A percentile compares a stretch with the other conserved stretches of the same genome.
Conservation (phyloP, 2,888 invertebrate genomes). For the Agonopterix subpropinquella region DNA sequence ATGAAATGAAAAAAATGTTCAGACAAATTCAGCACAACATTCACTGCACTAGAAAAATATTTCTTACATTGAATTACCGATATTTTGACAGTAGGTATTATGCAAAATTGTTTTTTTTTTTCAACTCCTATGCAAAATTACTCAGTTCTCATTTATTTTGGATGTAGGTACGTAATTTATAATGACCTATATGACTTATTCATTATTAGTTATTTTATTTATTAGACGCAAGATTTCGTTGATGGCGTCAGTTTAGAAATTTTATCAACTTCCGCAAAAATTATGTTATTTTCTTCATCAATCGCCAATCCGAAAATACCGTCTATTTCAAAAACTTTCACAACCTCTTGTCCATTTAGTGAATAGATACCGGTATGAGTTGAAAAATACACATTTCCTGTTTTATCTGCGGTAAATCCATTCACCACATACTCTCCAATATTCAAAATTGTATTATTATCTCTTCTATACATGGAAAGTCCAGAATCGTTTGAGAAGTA, state of each 20-base stretch:
- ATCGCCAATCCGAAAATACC: conserved; percentile 5
- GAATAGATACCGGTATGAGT: conserved; percentile 20
- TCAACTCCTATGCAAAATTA: no score
- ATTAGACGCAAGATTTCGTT: neutral
- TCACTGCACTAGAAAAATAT: no score
- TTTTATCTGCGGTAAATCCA: conserved; percentile 20
- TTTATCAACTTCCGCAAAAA: neutral
- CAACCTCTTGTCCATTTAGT: neutral
- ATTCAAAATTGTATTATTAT: neutral
- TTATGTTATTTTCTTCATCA: conserved; percentile 5
- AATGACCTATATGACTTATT: no score
- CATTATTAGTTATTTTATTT: no score
- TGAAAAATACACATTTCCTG: conserved; percentile 27
- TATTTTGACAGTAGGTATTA: no score
- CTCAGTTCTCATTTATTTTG: no score
- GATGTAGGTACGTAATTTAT: no score
- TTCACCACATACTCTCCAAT: conserved; percentile 20
- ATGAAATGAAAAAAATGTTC: no score
- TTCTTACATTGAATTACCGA: no score
- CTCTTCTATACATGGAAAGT: conserved; percentile 21
- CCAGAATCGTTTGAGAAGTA: conserved; percentile 35
- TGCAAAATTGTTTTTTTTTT: no score
- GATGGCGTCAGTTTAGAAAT: neutral
- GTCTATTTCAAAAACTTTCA: neutral
- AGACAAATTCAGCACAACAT: no score